Evolutionary conservation across 2,888 invertebrate genomes (phyloP).

Genomic region (Eupeodes latifasciatus): DNA sequence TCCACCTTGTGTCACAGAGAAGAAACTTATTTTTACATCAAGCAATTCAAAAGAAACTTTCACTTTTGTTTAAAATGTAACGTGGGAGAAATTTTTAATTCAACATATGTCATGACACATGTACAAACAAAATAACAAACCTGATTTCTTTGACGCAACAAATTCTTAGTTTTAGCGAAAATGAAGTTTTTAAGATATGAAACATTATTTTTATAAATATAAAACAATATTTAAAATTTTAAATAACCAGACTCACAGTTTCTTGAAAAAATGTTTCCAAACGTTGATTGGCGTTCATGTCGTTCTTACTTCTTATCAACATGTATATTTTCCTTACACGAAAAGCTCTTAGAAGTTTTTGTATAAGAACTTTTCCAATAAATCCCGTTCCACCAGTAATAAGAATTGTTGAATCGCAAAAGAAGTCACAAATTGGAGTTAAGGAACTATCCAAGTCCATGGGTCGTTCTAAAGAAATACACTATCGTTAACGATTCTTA

Average conservation of each 20-base stretch:
- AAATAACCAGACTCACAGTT: slow-evolving; percentile 79
- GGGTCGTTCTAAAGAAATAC: slow-evolving; percentile 30
- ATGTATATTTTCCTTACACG: slow-evolving; percentile 83
- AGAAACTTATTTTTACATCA: background rate
- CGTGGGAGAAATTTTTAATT: slow-evolving; percentile 47
- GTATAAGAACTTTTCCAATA: slow-evolving; percentile 83
- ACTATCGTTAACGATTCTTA: background rate
- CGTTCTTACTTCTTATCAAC: slow-evolving; percentile 83
- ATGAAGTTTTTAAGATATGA: no score
- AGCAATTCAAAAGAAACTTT: slow-evolving; percentile 37
- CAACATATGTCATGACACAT: background rate
- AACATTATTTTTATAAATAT: no score
- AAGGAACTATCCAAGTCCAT: background rate
- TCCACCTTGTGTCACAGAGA: background rate
- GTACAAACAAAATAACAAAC: no score
- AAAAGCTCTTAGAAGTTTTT: slow-evolving; percentile 83
- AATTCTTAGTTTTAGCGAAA: no score
- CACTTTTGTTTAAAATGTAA: slow-evolving; percentile 19
- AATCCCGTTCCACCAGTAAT: slow-evolving; percentile 84
- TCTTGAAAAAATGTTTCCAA: slow-evolving; percentile 82
- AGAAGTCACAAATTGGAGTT: slow-evolving; percentile 76
- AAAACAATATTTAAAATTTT: no score
- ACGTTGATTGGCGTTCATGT: slow-evolving; percentile 81
- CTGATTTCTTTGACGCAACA: no score
- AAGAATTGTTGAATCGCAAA: slow-evolving; percentile 82